These are phyloP conservation scores for Drosophila lini DNA, from an alignment of 1,140 invertebrate genomes.

Conservation along the genomic window DNA sequence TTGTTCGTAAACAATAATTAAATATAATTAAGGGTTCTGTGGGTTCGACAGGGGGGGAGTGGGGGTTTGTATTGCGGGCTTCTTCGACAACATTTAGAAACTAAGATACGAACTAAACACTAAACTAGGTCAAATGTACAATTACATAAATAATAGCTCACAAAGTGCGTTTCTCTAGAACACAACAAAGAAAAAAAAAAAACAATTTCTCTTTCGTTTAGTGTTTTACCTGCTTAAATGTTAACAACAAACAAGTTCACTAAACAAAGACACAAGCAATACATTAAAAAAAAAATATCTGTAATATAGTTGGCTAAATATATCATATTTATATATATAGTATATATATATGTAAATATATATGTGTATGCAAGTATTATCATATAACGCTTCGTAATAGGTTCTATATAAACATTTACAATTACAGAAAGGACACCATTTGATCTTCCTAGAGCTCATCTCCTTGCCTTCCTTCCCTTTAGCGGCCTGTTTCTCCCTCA, in stretches of 20 bases:
- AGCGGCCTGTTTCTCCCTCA: constrained; percentile 7
- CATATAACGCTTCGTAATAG: constrained; percentile 71
- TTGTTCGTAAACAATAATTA: constrained; percentile 52
- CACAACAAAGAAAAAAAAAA: constrained; percentile 53
- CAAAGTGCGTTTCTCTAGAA: constrained; percentile 51
- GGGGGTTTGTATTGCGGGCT: constrained; percentile 37
- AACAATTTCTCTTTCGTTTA: constrained; percentile 35
- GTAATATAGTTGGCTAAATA: constrained; percentile 57
- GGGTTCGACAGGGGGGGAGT: constrained; percentile 12
- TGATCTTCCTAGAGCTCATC: constrained; percentile 21
- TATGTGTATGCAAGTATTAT: constrained; percentile 67
- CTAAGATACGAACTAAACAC: constrained; percentile 77
- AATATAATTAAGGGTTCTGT: constrained; percentile 55
- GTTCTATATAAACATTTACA: constrained; percentile 77
- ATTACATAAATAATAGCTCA: constrained; percentile 68
- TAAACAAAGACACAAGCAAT: constrained; percentile 54
- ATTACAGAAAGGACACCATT: constrained; percentile 64
- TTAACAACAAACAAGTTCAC: constrained; percentile 65
- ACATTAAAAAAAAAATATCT: constrained; percentile 37
- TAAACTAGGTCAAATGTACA: constrained; percentile 71
- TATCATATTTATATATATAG: constrained; percentile 46
- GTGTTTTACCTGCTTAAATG: constrained; percentile 64
- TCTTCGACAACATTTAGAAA: constrained; percentile 71
- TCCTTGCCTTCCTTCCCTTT: not conserved
- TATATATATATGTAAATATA: constrained; percentile 41